Evolutionary conservation across 2,888 invertebrate species (phyloP), one percentile per base, ranked within the genome.

Genomic region (Drosophila algonquin): DNA sequence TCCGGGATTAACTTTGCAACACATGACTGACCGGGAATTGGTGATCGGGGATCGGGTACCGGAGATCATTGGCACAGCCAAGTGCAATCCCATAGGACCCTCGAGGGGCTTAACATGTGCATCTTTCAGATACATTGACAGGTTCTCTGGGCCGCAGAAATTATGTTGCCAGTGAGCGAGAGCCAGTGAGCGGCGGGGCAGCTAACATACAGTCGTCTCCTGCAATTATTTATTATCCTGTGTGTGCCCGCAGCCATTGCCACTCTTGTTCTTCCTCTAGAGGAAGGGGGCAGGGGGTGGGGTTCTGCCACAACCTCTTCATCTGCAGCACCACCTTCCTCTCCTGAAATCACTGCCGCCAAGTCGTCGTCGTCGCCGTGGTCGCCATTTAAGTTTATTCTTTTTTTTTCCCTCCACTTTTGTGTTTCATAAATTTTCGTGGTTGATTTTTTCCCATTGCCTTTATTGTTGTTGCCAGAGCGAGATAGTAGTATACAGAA

Each of bases 151-250:
- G 77, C 69, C 72, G 53, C 72, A 78, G 62, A 82, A 81, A 86
- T 83, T 75, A 83, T 83, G 86, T 80, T 83, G 81, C 76, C 83
- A 79, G 55, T 65, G 71, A 47, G 68, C 60, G 24, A 24, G 24
- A 24, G 24, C 24, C 24, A 24, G 24, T 59, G 63, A 72, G 62
- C 57, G 40, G 40, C 45, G 35, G 65, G 65, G 65, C 65, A 65
- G 65, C 65, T 67, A 5, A 24, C 24, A 24, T 24, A 56, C 65
- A 65, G 63, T 24, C 24, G 21, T 68, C 72, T 63, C 71, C 67
- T 75, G 84, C 85, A 87, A 85, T 85, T 85, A 85, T 85, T 85
- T 87, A 87, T 85, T 79, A 87, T 80, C 82, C 83, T 81, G 79
- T 74, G 71, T 76, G 75, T 75, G 82, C 75, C 82, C 63, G 75